phyloP scores from a whole-genome alignment of 2,888 invertebrate species.

The Leptopilina drosophilae region DNA sequence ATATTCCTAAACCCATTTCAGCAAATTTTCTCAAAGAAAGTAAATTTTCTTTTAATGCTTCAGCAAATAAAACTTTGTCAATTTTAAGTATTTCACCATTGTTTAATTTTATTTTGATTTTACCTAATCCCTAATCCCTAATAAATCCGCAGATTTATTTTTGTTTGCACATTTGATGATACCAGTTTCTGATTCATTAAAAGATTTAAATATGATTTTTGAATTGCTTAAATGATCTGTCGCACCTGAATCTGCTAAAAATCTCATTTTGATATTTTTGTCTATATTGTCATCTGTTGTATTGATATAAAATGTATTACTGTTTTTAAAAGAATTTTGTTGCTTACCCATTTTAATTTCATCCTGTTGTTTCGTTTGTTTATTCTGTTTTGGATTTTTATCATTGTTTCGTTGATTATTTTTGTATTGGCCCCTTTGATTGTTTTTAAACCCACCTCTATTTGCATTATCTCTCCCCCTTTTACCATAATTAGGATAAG shows the following conservation, averaged over 20 bases:
- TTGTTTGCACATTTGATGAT: neutral
- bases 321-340: neutral
- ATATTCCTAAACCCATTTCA: conserved; percentile 50
- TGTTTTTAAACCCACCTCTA: neutral
- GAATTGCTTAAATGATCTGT: neutral
- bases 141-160: neutral
- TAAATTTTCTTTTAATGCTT: neutral
- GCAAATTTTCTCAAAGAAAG: neutral
- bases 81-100: neutral
- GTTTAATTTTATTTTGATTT: neutral
- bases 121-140: neutral
- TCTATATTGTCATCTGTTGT: neutral
- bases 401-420: neutral
- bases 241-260: neutral
- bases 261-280: neutral
- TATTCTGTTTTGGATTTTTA: neutral
- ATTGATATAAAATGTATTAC: neutral
- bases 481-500: neutral
- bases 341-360: neutral
- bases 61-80: neutral
- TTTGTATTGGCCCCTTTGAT: neutral
- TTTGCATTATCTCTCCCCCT: neutral
- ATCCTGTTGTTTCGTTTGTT: neutral
- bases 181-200: neutral
- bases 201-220: neutral